Percentiles rank a stretch among this genome's conserved stretches.
Evolutionary conservation across 2,888 invertebrate genomes (phyloP).

Genomic region (Tipula lateralis): DNA sequence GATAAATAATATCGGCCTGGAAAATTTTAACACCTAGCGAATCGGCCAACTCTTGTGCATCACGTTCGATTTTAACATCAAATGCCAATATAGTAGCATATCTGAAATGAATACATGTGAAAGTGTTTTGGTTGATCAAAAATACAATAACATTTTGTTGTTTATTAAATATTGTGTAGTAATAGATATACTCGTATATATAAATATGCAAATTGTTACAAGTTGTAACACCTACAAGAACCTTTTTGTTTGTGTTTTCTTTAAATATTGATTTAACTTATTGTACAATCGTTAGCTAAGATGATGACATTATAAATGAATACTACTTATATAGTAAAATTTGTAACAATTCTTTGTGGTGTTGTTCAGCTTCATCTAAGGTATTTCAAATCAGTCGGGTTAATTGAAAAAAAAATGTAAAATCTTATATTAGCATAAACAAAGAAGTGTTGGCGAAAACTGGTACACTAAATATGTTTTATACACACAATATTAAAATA

Average conservation of each 20-base stretch:
- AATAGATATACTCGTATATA: not conserved
- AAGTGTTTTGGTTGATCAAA: not conserved
- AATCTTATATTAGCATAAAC: not conserved
- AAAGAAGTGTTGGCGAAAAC: not conserved
- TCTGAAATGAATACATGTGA: constrained; percentile 50
- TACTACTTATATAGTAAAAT: not conserved
- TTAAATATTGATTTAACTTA: not conserved
- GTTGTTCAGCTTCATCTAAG: not conserved
- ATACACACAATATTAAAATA: too few species aligned
- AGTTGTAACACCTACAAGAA: constrained; percentile 7
- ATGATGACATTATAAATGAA: not conserved
- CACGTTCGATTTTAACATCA: constrained; percentile 96
- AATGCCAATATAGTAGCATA: constrained; percentile 98
- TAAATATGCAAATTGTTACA: not conserved
- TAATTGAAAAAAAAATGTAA: not conserved
- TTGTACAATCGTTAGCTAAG: not conserved
- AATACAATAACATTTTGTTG: not conserved
- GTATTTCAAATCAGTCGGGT: not conserved
- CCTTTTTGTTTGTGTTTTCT: not conserved
- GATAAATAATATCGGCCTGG: constrained; percentile 99
- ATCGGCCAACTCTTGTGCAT: constrained; percentile 97
- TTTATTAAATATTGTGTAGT: not conserved
- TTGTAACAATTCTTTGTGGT: not conserved
- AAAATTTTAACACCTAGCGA: constrained; percentile 91
- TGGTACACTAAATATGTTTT: too few species aligned